Base-by-base conservation (phyloP, 30 jellyfish, hydroid and myxozoan species). In the Turritopsis dohrnii region DNA sequence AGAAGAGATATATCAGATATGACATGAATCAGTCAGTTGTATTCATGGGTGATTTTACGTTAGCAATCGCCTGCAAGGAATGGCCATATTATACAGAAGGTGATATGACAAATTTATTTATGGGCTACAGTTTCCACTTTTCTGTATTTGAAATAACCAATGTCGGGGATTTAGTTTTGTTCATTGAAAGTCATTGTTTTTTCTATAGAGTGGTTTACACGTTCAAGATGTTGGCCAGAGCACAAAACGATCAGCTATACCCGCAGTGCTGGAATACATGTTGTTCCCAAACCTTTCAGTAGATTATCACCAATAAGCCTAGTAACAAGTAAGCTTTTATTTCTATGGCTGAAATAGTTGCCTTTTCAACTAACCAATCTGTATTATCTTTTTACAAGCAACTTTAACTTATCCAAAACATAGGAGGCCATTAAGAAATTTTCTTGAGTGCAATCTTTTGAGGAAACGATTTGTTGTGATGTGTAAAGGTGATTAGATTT, bases 41-140 rank as follows among this genome's bases (percentile, higher is more conserved):
- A 19, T 69, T 69, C 22, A n/a, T n/a, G 31, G 30, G 77, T 16
- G 77, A 69, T 69, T 69, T 69, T 27, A 69, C 77, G 28, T 69
- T 69, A 69, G 28, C 77, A 69, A 0, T 69, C 9, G 16, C 77
- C 28, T 69, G 77, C 19, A 69, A 69, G 19, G 77, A 69, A 1
- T 69, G 77, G 77, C 77, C 77, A 8, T 17, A n/a, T 7, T 16
- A 69, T 69, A 27, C 77, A n/a, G 77, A 23, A 69, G 77, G 77
- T 69, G n/a, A n/a, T n/a, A n/a, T n/a, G n/a, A n/a, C n/a, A n/a
- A n/a, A n/a, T n/a, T n/a, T n/a, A n/a, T n/a, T n/a, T n/a, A n/a
- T n/a, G n/a, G n/a, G n/a, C n/a, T n/a, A n/a, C n/a, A n/a, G n/a
- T n/a, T n/a, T n/a, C n/a, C n/a, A n/a, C n/a, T n/a, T n/a, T n/a